Evolutionary conservation across 2,888 invertebrate genomes (phyloP).

Genomic region (Gibbula magus): DNA sequence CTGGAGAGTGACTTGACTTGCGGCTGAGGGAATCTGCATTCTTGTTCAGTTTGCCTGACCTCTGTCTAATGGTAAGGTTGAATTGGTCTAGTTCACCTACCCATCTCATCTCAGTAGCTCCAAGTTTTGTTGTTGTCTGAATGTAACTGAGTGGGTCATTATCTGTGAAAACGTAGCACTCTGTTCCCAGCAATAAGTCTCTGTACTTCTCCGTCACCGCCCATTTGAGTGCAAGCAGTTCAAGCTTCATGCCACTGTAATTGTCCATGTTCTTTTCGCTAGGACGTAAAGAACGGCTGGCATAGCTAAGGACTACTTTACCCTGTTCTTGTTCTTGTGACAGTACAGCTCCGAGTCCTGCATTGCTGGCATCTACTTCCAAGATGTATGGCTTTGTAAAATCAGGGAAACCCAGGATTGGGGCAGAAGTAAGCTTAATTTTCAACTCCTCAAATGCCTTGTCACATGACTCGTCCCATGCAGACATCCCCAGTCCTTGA

Average conservation of each 20-base stretch:
- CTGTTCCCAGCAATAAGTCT: constrained; percentile 31
- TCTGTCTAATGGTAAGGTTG: too few relatives aligned
- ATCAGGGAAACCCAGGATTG: constrained; percentile 38
- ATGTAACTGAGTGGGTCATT: too few relatives aligned
- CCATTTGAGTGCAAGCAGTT: constrained; percentile 47
- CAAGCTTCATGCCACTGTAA: constrained; percentile 44
- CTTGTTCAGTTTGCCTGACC: constrained; percentile 35
- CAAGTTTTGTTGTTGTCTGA: constrained; percentile 40
- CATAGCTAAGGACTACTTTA: too few relatives aligned
- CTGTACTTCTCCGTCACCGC: constrained; percentile 41
- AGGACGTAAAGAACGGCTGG: too few relatives aligned
- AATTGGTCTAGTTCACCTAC: too few relatives aligned
- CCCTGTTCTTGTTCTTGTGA: too few relatives aligned
- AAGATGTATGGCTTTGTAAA: constrained; percentile 33
- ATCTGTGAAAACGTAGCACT: constrained; percentile 36
- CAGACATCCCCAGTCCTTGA: not conserved
- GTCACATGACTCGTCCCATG: constrained; percentile 35
- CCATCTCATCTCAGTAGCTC: too few relatives aligned
- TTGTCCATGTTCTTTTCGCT: too few relatives aligned
- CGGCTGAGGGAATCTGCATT: constrained; percentile 45
- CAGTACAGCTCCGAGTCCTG: too few relatives aligned
- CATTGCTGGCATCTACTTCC: too few relatives aligned
- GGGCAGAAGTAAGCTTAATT: constrained; percentile 31
- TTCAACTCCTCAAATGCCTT: constrained; percentile 37
- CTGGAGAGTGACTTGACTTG: too few relatives aligned